Evolutionary conservation across 2,113 vertebrate genomes (phyloP).

Genomic region (Alexandromys fortis): DNA sequence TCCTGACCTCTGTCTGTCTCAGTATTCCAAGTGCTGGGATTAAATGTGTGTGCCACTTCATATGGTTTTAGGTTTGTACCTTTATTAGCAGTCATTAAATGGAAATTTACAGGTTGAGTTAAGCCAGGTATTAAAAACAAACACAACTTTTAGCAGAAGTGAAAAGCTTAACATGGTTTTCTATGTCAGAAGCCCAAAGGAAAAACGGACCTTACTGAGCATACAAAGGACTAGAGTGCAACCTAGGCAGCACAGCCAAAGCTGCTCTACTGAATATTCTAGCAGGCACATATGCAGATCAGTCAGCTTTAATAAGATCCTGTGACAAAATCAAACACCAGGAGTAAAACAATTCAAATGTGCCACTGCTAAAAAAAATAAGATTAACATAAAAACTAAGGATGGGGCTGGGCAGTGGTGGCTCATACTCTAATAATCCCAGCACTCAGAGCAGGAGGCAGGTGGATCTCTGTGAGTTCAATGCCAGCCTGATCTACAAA

Average conservation of each 20-base stretch:
- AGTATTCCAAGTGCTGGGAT: background rate
- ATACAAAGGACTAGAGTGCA: background rate
- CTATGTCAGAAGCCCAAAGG: background rate
- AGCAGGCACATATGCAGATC: background rate
- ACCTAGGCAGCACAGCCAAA: background rate
- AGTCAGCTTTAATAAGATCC: slow-evolving; percentile 25
- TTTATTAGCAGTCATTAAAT: background rate
- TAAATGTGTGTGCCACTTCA: background rate
- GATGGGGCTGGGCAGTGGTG: background rate
- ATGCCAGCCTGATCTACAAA: background rate
- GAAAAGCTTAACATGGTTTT: background rate
- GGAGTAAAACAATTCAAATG: slow-evolving; percentile 33
- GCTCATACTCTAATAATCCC: background rate
- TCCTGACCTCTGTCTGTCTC: background rate
- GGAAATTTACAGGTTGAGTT: slow-evolving; percentile 31
- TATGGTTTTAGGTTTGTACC: background rate
- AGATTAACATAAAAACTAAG: slow-evolving; percentile 27
- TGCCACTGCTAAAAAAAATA: background rate
- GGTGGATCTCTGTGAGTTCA: background rate
- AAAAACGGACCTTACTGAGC: background rate
- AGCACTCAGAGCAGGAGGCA: background rate
- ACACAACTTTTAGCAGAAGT: background rate
- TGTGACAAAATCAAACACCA: background rate
- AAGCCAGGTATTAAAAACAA: slow-evolving; percentile 12
- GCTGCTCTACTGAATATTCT: background rate